These are phyloP conservation scores for Microcebus griseorufus DNA, from an alignment of 2,113 vertebrate species.

Conservation along the genomic window DNA sequence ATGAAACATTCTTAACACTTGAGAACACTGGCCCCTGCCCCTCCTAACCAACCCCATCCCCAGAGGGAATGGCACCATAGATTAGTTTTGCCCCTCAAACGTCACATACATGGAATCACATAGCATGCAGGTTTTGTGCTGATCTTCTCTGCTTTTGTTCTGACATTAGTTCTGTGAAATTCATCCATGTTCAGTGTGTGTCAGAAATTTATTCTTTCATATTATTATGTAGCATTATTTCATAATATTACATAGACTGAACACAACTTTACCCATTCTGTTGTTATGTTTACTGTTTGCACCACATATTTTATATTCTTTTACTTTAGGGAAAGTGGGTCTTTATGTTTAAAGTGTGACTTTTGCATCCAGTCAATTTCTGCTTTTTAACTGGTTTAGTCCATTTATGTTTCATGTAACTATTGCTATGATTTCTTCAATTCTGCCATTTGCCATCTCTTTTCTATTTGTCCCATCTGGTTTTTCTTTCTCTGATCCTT, in stretches of 20 bases:
- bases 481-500: too few relatives aligned
- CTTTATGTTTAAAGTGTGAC: not conserved
- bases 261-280: not conserved
- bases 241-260: too few relatives aligned
- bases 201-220: not conserved
- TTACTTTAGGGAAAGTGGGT: not conserved
- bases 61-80: not conserved
- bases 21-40: not conserved
- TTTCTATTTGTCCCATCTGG: not conserved
- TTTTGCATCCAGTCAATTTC: too few relatives aligned
- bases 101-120: not conserved
- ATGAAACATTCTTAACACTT: not conserved
- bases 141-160: not conserved
- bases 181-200: not conserved
- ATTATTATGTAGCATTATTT: not conserved
- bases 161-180: too few relatives aligned
- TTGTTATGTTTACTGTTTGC: not conserved
- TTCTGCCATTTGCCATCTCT: not conserved
- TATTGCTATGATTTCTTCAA: too few relatives aligned
- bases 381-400: not conserved
- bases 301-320: not conserved
- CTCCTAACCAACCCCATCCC: not conserved
- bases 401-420: not conserved
- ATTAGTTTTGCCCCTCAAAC: not conserved
- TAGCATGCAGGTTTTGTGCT: not conserved